These are phyloP conservation scores for Drosophila mimica DNA, from an alignment of 2,888 invertebrate genomes.

Conservation along the genomic window DNA sequence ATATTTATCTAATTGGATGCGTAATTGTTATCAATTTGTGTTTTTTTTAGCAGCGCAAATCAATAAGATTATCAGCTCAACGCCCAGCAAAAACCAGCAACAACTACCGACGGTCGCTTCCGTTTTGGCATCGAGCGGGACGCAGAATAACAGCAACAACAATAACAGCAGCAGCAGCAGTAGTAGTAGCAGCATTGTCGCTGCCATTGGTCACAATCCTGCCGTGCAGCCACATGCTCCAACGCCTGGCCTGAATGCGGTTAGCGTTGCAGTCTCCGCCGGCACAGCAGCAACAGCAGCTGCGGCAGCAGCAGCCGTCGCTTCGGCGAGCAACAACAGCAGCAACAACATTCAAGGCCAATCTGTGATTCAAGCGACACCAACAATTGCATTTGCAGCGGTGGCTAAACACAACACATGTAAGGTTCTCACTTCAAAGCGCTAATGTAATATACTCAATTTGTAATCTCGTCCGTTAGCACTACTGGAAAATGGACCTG, in stretches of 20 bases:
- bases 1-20: background rate
- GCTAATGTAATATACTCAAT: background rate
- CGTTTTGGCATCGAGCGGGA: conserved; percentile 77
- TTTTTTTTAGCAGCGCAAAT: conserved; percentile 59
- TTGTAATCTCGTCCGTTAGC: conserved; percentile 61
- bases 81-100: conserved; percentile 85
- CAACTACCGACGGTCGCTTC: conserved; percentile 73
- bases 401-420: conserved; percentile 87
- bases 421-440: conserved; percentile 60
- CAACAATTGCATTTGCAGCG: conserved; percentile 87
- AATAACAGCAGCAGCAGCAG: conserved; percentile 53
- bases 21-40: background rate
- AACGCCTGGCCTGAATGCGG: conserved; percentile 82
- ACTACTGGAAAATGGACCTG: conserved; percentile 85
- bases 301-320: conserved; percentile 42
- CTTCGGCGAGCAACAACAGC: conserved; percentile 44
- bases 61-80: conserved; percentile 84
- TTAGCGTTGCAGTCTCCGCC: conserved; percentile 43
- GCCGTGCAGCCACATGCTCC: conserved; percentile 82
- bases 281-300: conserved; percentile 58
- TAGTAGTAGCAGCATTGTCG: conserved; percentile 57
- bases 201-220: conserved; percentile 72
- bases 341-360: conserved; percentile 83
- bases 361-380: conserved; percentile 85
- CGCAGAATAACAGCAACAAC: conserved; percentile 39